These are phyloP conservation scores for Sitta carolinensis DNA, from an alignment of 2,797 vertebrate species.

Conservation along the genomic window DNA sequence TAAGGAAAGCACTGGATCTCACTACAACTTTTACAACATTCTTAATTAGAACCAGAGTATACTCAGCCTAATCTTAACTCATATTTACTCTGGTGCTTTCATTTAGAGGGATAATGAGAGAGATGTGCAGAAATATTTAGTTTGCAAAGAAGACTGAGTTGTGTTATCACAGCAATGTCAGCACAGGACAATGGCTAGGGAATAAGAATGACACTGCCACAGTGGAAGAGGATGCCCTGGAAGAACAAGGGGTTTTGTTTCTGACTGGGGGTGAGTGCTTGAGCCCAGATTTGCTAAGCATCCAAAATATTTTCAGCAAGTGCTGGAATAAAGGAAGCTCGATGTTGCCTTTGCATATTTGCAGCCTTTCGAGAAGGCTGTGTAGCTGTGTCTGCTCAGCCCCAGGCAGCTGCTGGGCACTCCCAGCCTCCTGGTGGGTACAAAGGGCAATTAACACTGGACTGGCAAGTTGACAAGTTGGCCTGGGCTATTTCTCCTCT, in stretches of 20 bases:
- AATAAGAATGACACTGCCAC: rapidly evolving
- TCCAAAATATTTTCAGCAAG: neutral
- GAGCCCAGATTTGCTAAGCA: neutral
- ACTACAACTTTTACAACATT: neutral
- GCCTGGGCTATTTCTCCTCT: neutral
- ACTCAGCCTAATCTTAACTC: neutral
- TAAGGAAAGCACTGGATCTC: neutral
- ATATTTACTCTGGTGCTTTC: slow-evolving; percentile 2
- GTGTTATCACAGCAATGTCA: neutral
- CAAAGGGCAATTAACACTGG: neutral
- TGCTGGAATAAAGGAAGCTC: neutral
- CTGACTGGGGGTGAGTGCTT: neutral
- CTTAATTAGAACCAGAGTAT: neutral
- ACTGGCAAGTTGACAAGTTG: neutral
- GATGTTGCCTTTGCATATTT: neutral
- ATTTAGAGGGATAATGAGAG: neutral
- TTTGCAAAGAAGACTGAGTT: neutral
- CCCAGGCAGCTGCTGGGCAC: neutral
- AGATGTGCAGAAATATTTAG: neutral
- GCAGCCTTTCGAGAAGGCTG: neutral
- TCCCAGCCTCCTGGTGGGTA: neutral
- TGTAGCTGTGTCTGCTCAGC: neutral
- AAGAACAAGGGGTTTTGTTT: neutral
- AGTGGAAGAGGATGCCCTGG: neutral
- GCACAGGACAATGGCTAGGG: rapidly evolving